A percentile compares a stretch with the other conserved stretches of the same genome.
These are phyloP conservation scores for Stenodera caucasica DNA, from an alignment of 2,888 invertebrate genomes.

Conservation along the genomic window DNA sequence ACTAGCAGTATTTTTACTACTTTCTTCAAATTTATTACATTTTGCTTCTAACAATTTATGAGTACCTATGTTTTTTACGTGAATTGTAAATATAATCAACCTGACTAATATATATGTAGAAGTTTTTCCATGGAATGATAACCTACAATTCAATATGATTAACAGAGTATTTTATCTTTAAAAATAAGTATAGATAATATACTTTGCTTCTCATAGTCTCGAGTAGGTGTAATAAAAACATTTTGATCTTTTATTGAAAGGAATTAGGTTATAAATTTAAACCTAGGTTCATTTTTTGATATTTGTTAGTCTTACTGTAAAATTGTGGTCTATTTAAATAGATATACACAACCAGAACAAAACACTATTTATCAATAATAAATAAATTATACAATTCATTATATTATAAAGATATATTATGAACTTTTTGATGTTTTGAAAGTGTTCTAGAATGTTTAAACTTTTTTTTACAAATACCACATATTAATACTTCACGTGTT, in stretches of 20 bases:
- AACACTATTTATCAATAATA: background rate
- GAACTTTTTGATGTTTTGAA: background rate
- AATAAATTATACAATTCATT: background rate
- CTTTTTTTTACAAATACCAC: constrained; percentile 1
- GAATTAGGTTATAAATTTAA: too few relatives aligned
- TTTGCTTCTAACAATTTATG: constrained; percentile 45
- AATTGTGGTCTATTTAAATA: background rate
- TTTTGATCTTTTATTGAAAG: background rate
- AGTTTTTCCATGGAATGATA: constrained; percentile 3
- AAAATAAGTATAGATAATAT: background rate
- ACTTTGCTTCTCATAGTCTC: background rate
- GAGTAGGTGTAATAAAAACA: background rate
- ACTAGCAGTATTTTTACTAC: constrained; percentile 58
- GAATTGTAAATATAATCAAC: constrained; percentile 21
- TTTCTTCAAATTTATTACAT: constrained; percentile 45
- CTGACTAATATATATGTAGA: constrained; percentile 18
- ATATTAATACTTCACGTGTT: background rate
- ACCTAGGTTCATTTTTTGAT: too few relatives aligned
- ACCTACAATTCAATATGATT: constrained; percentile 8
- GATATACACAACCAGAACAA: background rate
- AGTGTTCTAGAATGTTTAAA: background rate
- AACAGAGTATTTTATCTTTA: background rate
- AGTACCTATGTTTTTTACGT: constrained; percentile 45
- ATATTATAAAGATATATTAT: background rate
- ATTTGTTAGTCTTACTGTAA: too few relatives aligned